Evolutionary conservation across 2,797 vertebrate genomes (phyloP), one percentile per base, ranked within the genome.

Genomic region (Hipposideros larvatus): DNA sequence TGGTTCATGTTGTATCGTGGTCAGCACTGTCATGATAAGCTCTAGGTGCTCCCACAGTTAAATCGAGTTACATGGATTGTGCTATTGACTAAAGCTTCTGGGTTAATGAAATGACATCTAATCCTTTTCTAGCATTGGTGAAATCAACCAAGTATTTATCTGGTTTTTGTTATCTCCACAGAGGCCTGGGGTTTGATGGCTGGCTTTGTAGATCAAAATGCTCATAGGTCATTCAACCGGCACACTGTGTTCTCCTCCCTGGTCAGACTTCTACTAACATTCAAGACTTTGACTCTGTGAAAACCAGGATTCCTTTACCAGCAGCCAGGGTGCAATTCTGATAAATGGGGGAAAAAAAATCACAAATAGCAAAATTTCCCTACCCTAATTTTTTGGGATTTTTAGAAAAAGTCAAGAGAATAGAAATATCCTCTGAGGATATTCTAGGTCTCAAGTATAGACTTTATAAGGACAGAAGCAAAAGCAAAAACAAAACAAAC

Each of bases 11-110:
- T 55, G 31, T 41, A 7, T 11, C n/a, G 24, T 11, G 71, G n/a
- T 73, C 46, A 21, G 31, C 2, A 2, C 3, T 8, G 0, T 10
- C 57, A 4, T 5, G 0, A 11, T 26, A 28, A 63, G 41, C 28
- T 48, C 43, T 34, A 75, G 57, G 48, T 48, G 68, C 74, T 65
- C 16, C 87, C 1, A 19, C 55, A 66, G 79, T 86, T 82, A 51
- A 73, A 87, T 57, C 71, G 90, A 78, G 74, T 88, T 70, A 86
- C 24, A 4, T 0, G 24, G 14, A 14, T 1, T 22, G 13, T 46
- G 11, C 55, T 66, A 68, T 57, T 68, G 80, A 51, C 41, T 1
- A 10, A 75, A 63, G 57, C 63, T 61, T 78, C 51, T 46, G 66
- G 66, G 85, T 28, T 66, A 79, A 86, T 94, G 34, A 73, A 85